A percentile compares a stretch with the other conserved stretches of the same genome.
Conservation (phyloP, 1,140 invertebrate genomes). For the Aphelenchoides besseyi region DNA sequence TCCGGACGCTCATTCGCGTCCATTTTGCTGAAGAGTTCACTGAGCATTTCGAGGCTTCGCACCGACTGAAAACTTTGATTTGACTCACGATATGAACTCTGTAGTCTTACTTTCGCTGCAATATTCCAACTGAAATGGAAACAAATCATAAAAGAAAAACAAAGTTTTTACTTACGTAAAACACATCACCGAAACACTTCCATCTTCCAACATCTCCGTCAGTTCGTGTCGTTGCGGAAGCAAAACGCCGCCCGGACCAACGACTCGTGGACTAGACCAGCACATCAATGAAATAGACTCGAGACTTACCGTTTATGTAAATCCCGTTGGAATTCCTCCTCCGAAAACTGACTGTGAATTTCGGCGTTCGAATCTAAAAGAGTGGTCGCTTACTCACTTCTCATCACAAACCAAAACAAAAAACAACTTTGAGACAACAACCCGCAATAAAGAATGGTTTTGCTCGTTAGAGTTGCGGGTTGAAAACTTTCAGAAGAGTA, state of each 20-base stretch:
- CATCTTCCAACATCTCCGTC: constrained; percentile 32
- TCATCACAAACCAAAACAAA: background rate
- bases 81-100: background rate
- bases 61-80: constrained; percentile 26
- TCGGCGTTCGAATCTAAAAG: constrained; percentile 30
- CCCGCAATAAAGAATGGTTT: background rate
- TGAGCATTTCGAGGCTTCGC: constrained; percentile 24
- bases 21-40: constrained; percentile 41
- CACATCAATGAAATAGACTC: background rate
- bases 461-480: background rate
- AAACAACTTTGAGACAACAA: background rate
- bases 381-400: background rate
- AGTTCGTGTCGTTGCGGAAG: constrained; percentile 37
- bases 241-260: constrained; percentile 42
- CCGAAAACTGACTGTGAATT: constrained; percentile 42
- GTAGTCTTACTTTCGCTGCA: constrained; percentile 39
- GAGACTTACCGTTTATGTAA: constrained; percentile 30
- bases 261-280: constrained; percentile 37
- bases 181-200: constrained; percentile 43
- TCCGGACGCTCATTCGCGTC: constrained; percentile 34
- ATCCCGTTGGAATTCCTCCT: constrained; percentile 44
- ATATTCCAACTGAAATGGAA: too few species aligned
- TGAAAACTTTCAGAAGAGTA: too few species aligned
- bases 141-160: too few species aligned
- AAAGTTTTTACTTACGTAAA: too few species aligned